Conservation (phyloP, 2,888 invertebrate genomes). For the Stenodema calcarata region DNA sequence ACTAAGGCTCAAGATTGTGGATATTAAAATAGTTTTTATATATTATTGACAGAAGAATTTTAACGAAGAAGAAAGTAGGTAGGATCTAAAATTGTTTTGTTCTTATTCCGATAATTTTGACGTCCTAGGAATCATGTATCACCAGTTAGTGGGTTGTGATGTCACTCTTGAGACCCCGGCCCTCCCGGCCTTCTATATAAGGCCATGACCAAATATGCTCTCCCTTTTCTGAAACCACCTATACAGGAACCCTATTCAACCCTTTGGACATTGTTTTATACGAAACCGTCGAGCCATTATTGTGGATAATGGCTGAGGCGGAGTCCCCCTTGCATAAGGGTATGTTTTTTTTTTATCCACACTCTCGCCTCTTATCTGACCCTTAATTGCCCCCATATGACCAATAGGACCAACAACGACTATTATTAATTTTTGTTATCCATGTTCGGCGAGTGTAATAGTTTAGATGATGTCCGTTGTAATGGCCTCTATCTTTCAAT, state of each 20-base stretch:
- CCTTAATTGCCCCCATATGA: constrained; percentile 35
- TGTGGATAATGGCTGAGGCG: neutral
- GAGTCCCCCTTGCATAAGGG: neutral
- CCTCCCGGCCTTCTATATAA: too few relatives aligned
- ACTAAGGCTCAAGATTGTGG: too few relatives aligned
- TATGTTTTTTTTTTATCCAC: neutral
- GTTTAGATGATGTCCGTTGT: neutral
- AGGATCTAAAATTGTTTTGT: too few relatives aligned
- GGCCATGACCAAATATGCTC: too few relatives aligned
- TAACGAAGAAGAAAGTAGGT: too few relatives aligned
- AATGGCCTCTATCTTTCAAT: constrained; percentile 19
- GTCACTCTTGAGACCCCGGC: too few relatives aligned
- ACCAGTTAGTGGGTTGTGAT: too few relatives aligned
- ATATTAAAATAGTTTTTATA: too few relatives aligned
- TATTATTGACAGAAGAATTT: too few relatives aligned
- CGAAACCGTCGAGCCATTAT: neutral
- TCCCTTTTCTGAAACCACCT: neutral
- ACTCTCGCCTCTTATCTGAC: constrained; percentile 22
- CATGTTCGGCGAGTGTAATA: neutral
- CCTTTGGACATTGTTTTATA: neutral
- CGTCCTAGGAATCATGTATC: too few relatives aligned
- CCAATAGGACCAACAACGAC: constrained; percentile 24
- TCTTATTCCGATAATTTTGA: too few relatives aligned
- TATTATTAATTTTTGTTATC: constrained; percentile 21
- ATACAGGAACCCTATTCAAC: neutral